Evolutionary conservation across 2,113 vertebrate species (phyloP).

Genomic region (Cisticola juncidis): DNA sequence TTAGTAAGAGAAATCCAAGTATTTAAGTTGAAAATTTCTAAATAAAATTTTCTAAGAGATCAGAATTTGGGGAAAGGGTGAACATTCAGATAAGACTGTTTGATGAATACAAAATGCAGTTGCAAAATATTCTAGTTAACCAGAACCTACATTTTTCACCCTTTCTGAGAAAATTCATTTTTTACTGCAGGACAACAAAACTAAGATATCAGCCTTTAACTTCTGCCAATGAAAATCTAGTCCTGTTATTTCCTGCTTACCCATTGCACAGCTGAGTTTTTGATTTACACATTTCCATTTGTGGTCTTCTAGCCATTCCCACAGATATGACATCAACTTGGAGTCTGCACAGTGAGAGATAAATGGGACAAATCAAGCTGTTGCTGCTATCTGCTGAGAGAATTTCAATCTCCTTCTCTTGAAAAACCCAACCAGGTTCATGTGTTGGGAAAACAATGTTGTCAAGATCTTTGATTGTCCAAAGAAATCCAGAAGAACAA

Average conservation of each 20-base stretch:
- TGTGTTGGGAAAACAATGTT: too few species aligned
- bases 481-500: neutral
- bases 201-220: neutral
- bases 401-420: neutral
- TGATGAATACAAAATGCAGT: neutral
- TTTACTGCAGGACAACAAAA: neutral
- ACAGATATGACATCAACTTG: neutral
- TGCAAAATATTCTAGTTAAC: neutral
- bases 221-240: neutral
- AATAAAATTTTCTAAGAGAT: neutral
- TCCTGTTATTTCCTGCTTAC: neutral
- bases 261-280: neutral
- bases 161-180: neutral
- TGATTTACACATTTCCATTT: neutral
- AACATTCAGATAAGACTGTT: neutral
- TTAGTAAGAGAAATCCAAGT: neutral
- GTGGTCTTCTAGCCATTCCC: neutral
- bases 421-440: too few species aligned
- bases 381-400: neutral
- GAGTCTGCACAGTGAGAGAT: neutral
- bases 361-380: neutral
- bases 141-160: neutral
- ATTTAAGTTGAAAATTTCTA: neutral
- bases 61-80: neutral
- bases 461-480: neutral